These are phyloP conservation scores for Leptestheria dahalacensis DNA, from an alignment of 1,140 invertebrate species.

Conservation along the genomic window DNA sequence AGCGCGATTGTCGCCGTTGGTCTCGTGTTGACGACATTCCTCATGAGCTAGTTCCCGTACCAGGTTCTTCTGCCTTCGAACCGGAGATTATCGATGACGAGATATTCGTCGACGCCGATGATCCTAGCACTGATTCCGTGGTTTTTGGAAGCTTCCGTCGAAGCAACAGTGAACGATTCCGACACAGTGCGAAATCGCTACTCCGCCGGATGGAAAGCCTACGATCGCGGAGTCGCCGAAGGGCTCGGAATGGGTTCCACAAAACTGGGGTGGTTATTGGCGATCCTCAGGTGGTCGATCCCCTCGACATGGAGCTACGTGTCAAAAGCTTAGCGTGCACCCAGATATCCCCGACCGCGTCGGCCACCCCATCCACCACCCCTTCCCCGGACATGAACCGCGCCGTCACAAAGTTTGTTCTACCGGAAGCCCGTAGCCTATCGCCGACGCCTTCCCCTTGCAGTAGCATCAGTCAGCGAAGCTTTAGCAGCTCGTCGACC, in stretches of 20 bases:
- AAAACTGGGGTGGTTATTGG: conserved; percentile 5
- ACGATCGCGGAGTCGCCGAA: conserved; percentile 45
- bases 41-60: background rate
- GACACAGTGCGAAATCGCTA: conserved; percentile 66
- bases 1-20: conserved; percentile 76
- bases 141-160: conserved; percentile 35
- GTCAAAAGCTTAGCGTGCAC: conserved; percentile 58
- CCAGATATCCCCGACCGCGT: conserved; percentile 1
- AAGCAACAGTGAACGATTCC: conserved; percentile 60
- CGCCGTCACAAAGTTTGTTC: background rate
- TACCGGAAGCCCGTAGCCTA: background rate
- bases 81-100: too few species aligned
- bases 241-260: conserved; percentile 31
- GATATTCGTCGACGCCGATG: conserved; percentile 3
- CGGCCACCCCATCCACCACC: conserved; percentile 7
- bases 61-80: background rate
- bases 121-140: background rate
- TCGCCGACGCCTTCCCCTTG: background rate
- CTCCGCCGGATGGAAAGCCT: conserved; percentile 64
- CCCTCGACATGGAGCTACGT: conserved; percentile 52
- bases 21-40: conserved; percentile 42
- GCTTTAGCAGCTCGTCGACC: background rate
- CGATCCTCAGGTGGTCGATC: conserved; percentile 37
- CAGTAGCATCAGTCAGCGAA: too few species aligned
- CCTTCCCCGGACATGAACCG: conserved; percentile 3